phyloP scores from a whole-genome alignment of 2,113 vertebrate species.

The Callopanchax toddi region DNA sequence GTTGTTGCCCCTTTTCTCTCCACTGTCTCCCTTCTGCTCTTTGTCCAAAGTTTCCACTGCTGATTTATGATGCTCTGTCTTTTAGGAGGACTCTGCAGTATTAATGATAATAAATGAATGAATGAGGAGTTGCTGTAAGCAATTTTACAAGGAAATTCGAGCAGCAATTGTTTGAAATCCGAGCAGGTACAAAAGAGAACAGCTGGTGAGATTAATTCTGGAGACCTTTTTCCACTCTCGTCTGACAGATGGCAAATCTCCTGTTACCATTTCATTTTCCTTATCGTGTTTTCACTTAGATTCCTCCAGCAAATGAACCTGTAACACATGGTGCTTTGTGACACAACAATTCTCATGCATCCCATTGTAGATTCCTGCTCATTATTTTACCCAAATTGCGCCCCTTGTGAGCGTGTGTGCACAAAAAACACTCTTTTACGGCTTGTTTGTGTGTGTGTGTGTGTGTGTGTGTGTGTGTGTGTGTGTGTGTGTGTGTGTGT shows the following conservation, averaged over 20 bases:
- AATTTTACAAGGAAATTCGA: slow-evolving; percentile 5
- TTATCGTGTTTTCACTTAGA: slow-evolving; percentile 59
- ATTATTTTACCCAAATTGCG: slow-evolving; percentile 30
- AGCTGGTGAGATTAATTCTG: slow-evolving; percentile 73
- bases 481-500: slow-evolving; percentile 8
- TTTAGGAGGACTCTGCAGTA: not conserved
- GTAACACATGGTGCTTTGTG: slow-evolving; percentile 26
- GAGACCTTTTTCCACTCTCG: slow-evolving; percentile 30
- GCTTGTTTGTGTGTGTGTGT: not conserved
- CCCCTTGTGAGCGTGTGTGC: not conserved
- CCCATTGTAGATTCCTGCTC: slow-evolving; percentile 18
- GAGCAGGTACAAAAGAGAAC: slow-evolving; percentile 61
- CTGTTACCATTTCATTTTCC: slow-evolving; percentile 61
- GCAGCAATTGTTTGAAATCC: slow-evolving; percentile 30
- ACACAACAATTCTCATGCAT: slow-evolving; percentile 27
- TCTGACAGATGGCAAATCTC: slow-evolving; percentile 73
- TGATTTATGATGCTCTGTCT: slow-evolving; percentile 7
- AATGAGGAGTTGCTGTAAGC: slow-evolving; percentile 3
- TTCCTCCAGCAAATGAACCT: slow-evolving; percentile 56
- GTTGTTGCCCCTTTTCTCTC: slow-evolving; percentile 30
- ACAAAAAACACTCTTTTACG: too few relatives aligned
- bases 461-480: too few relatives aligned
- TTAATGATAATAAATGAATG: not conserved
- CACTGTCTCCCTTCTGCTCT: slow-evolving; percentile 26
- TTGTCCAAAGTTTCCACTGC: not conserved